phyloP scores from a whole-genome alignment of 2,888 invertebrate species.

The Orchesellides sinensis region DNA sequence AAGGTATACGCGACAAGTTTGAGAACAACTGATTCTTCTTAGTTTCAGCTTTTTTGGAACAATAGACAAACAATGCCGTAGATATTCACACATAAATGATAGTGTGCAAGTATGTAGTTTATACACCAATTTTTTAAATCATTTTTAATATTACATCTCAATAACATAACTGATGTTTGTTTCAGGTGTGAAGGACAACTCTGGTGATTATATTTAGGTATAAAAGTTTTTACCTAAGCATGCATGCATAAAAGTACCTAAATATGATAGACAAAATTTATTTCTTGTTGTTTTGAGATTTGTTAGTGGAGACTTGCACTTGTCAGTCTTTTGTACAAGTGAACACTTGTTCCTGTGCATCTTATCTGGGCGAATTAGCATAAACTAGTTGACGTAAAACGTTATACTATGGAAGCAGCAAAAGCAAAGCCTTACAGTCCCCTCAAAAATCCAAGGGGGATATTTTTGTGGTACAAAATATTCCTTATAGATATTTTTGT shows the following conservation, averaged over 20 bases:
- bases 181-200: slow-evolving; percentile 13
- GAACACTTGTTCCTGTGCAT: slow-evolving; percentile 22
- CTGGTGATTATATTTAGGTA: slow-evolving; percentile 10
- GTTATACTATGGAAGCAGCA: too few species aligned
- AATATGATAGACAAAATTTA: background rate
- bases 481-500: too few species aligned
- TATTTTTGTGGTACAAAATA: too few species aligned
- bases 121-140: slow-evolving; percentile 21
- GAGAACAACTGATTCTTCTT: background rate
- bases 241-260: background rate
- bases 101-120: background rate
- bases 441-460: too few species aligned
- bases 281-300: background rate
- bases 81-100: too few species aligned
- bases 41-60: background rate
- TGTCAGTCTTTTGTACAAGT: slow-evolving; percentile 6
- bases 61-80: background rate
- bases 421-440: too few species aligned
- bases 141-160: slow-evolving; percentile 39
- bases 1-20: background rate
- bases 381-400: too few species aligned
- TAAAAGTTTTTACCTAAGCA: background rate
- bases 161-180: slow-evolving; percentile 27
- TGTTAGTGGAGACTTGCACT: slow-evolving; percentile 15
- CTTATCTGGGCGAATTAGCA: slow-evolving; percentile 18